Evolutionary conservation across 2,797 vertebrate species (phyloP).

Genomic region (Benthosema pterotum): DNA sequence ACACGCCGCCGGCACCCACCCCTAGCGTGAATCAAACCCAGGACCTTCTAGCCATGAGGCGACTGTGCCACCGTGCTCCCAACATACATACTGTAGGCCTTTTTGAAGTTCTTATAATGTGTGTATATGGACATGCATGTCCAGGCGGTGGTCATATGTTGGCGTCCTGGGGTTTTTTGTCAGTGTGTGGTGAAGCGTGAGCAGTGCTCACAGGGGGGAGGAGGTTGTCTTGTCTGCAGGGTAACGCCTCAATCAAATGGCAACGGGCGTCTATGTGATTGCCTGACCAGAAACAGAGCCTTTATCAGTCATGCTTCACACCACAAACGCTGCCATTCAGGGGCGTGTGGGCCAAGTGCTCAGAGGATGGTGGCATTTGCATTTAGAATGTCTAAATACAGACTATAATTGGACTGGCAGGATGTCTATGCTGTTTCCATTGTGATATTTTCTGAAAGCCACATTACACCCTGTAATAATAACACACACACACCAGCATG

Average conservation of each 20-base stretch:
- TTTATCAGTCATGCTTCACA: conserved; percentile 33
- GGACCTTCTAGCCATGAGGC: no score
- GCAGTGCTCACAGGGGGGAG: conserved; percentile 23
- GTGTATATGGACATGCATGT: conserved; percentile 4
- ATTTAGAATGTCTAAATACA: conserved; percentile 33
- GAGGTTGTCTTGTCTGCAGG: conserved; percentile 39
- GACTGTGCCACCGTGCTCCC: no score
- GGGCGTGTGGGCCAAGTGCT: conserved; percentile 23
- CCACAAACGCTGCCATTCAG: conserved; percentile 23
- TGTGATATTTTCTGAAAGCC: no score
- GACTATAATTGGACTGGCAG: conserved; percentile 16
- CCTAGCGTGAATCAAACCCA: no score
- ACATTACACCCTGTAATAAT: no score
- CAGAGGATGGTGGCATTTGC: conserved; percentile 26
- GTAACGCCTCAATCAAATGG: conserved; percentile 48
- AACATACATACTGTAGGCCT: no score
- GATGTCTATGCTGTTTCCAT: conserved; percentile 19
- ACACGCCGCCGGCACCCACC: no score
- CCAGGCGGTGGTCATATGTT: conserved; percentile 10
- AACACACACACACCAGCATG: no score
- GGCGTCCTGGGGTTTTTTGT: conserved; percentile 9
- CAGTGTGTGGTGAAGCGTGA: conserved; percentile 17
- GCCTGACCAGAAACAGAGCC: conserved; percentile 41
- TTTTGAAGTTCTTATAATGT: conserved; percentile 3
- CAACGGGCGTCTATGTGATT: conserved; percentile 45